These are phyloP conservation scores for Apodemus agrarius DNA, from an alignment of 2,797 vertebrate species.

Conservation along the genomic window DNA sequence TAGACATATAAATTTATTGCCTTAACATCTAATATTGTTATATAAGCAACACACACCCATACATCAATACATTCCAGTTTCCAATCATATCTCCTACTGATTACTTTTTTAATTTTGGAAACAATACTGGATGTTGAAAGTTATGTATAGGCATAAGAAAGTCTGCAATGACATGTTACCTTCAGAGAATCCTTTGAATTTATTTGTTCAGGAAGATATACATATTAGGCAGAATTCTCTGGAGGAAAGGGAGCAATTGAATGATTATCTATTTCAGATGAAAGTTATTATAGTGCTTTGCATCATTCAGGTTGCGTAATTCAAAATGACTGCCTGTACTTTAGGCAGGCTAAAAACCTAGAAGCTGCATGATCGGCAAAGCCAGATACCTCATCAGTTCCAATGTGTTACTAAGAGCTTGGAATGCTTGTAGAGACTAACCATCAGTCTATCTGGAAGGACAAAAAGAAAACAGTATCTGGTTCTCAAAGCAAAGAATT, in stretches of 20 bases:
- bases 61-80: background rate
- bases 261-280: background rate
- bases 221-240: background rate
- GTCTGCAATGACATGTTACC: background rate
- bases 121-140: background rate
- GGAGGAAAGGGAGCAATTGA: background rate
- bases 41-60: background rate
- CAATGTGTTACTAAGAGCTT: background rate
- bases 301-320: background rate
- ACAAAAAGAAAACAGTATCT: background rate
- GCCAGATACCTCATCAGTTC: background rate
- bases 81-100: background rate
- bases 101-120: slow-evolving; percentile 1
- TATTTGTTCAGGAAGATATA: background rate
- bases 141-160: background rate
- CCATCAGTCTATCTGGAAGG: background rate
- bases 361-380: no score
- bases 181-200: slow-evolving; percentile 14
- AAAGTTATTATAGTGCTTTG: background rate
- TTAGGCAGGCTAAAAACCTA: background rate
- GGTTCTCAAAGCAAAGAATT: background rate
- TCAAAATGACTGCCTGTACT: background rate
- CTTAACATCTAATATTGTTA: background rate
- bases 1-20: background rate
- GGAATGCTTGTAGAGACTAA: background rate